phyloP scores from a whole-genome alignment of 1,140 invertebrate genomes.

The Drosophila murphyi region DNA sequence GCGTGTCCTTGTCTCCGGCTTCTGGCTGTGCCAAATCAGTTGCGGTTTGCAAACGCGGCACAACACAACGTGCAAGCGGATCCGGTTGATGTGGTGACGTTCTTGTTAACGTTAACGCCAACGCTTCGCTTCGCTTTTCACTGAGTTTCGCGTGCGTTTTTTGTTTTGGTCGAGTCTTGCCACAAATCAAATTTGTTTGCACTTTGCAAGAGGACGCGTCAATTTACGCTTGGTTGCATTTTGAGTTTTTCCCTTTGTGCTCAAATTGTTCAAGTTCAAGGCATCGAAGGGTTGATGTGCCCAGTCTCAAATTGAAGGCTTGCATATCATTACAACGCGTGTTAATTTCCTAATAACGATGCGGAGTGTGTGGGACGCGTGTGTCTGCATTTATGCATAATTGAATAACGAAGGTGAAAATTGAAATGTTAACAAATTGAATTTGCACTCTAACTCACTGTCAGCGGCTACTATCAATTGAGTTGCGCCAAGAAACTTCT shows the following conservation, averaged over 20 bases:
- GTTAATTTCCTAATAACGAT: conserved; percentile 48
- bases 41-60: conserved; percentile 73
- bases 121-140: conserved; percentile 18
- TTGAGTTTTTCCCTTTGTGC: conserved; percentile 38
- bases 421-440: conserved; percentile 81
- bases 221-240: conserved; percentile 56
- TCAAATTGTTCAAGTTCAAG: conserved; percentile 49
- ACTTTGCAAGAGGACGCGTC: conserved; percentile 46
- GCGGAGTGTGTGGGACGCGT: conserved; percentile 23
- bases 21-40: conserved; percentile 72
- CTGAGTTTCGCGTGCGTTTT: conserved; percentile 19
- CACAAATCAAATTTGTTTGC: conserved; percentile 25
- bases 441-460: conserved; percentile 54
- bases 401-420: conserved; percentile 83
- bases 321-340: conserved; percentile 45
- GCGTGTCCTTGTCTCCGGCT: conserved; percentile 53
- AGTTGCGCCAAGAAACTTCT: conserved; percentile 41
- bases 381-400: conserved; percentile 59
- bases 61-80: conserved; percentile 67
- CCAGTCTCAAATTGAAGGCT: conserved; percentile 13
- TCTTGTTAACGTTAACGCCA: not conserved
- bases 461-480: conserved; percentile 45
- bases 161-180: conserved; percentile 34
- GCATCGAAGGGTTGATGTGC: conserved; percentile 22
- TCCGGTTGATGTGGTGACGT: not conserved